phyloP scores from a whole-genome alignment of 1,140 invertebrate genomes.

The Ruditapes philippinarum region DNA sequence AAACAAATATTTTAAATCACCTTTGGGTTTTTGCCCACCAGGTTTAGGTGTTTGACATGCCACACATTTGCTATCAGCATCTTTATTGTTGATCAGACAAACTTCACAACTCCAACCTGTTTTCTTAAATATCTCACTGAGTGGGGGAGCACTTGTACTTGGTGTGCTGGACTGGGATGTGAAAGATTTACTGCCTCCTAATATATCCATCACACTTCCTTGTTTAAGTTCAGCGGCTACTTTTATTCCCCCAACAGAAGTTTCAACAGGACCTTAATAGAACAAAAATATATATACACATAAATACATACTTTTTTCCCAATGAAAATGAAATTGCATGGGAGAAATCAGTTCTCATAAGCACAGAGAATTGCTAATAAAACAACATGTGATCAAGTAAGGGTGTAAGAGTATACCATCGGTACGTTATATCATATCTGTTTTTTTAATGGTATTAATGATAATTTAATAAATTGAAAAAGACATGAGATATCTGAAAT shows the following conservation, averaged over 20 bases:
- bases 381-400: too few relatives aligned
- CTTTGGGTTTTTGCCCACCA: constrained; percentile 63
- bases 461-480: too few relatives aligned
- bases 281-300: too few relatives aligned
- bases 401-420: too few relatives aligned
- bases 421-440: too few relatives aligned
- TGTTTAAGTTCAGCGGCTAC: constrained; percentile 72
- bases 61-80: constrained; percentile 88
- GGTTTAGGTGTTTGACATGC: constrained; percentile 90
- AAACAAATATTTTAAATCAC: neutral
- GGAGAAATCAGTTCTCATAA: too few relatives aligned
- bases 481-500: too few relatives aligned
- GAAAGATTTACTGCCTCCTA: constrained; percentile 35
- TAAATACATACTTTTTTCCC: too few relatives aligned
- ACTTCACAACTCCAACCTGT: constrained; percentile 89
- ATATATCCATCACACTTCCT: constrained; percentile 85
- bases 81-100: constrained; percentile 90
- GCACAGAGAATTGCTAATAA: too few relatives aligned
- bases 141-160: neutral
- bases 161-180: neutral
- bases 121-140: constrained; percentile 33
- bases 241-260: constrained; percentile 30
- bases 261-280: neutral
- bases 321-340: too few relatives aligned
- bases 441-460: too few relatives aligned